Conservation (phyloP, 2,797 vertebrate species). For the Chiroxiphia lanceolata region DNA sequence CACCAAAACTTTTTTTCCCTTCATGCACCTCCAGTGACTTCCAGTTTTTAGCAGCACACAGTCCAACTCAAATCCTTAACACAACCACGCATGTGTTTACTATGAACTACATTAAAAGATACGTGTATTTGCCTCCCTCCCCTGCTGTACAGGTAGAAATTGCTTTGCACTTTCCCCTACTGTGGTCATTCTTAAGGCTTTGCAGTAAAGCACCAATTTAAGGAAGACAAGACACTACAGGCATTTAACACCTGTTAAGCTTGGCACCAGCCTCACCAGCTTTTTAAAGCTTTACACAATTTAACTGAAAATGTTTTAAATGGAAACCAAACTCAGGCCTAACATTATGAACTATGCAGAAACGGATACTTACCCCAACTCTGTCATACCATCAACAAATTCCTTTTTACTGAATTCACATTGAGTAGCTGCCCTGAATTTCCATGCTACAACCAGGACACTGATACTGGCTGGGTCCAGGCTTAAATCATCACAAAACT, state of each 20-base stretch:
- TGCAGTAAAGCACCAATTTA: neutral
- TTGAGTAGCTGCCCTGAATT: slow-evolving; percentile 94
- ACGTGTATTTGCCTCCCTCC: neutral
- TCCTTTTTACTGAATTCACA: slow-evolving; percentile 98
- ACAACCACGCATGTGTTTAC: neutral
- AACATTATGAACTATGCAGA: neutral
- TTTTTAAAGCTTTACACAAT: neutral
- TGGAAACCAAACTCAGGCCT: neutral
- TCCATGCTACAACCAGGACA: slow-evolving; percentile 95
- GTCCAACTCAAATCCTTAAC: neutral
- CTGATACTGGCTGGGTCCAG: slow-evolving; percentile 93
- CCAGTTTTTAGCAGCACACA: neutral
- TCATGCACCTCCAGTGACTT: neutral
- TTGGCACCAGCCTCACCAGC: neutral
- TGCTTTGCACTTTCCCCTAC: neutral
- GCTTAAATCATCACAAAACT: slow-evolving; percentile 94
- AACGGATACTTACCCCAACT: slow-evolving; percentile 87
- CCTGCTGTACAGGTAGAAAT: neutral
- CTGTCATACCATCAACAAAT: slow-evolving; percentile 96
- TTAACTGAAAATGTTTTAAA: neutral
- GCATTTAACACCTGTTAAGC: neutral
- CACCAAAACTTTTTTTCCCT: neutral
- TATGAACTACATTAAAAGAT: neutral
- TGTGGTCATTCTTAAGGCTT: neutral
- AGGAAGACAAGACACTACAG: neutral